phyloP scores from a whole-genome alignment of 2,888 invertebrate species.

The Meiosimyza platycephala region DNA sequence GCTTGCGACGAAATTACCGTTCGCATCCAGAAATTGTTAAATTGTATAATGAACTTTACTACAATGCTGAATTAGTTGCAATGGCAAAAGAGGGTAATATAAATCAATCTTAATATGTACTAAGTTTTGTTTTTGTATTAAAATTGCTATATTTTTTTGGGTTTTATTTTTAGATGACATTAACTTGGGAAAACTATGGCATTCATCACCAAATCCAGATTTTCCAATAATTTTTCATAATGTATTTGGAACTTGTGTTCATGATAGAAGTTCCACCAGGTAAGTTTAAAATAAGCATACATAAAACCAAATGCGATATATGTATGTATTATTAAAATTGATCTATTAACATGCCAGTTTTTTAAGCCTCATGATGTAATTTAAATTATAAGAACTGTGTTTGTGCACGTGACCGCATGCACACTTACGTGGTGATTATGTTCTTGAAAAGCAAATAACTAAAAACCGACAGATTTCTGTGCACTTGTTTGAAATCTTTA shows the following conservation, averaged over 20 bases:
- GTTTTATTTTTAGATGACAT: constrained; percentile 49
- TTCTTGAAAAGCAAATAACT: too few species aligned
- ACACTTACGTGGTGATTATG: too few species aligned
- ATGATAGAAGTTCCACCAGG: constrained; percentile 51
- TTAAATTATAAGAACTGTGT: too few species aligned
- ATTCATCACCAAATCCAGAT: constrained; percentile 65
- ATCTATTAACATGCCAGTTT: background rate
- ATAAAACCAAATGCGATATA: background rate
- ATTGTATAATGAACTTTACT: constrained; percentile 79
- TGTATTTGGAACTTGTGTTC: constrained; percentile 68
- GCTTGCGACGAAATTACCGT: constrained; percentile 80
- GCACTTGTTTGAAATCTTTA: too few species aligned
- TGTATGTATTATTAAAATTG: background rate
- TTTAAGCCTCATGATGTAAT: background rate
- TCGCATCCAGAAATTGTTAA: constrained; percentile 75
- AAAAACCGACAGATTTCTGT: too few species aligned
- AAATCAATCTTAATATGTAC: background rate
- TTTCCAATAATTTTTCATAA: constrained; percentile 74
- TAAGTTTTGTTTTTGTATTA: too few species aligned
- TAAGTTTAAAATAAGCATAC: constrained; percentile 33
- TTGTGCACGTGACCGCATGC: too few species aligned
- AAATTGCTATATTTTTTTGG: background rate
- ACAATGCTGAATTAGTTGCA: constrained; percentile 73
- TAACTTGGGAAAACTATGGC: constrained; percentile 58
- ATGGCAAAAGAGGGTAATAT: constrained; percentile 51